Evolutionary conservation across 1,140 invertebrate species (phyloP).

Genomic region (Drosophila tropicalis): DNA sequence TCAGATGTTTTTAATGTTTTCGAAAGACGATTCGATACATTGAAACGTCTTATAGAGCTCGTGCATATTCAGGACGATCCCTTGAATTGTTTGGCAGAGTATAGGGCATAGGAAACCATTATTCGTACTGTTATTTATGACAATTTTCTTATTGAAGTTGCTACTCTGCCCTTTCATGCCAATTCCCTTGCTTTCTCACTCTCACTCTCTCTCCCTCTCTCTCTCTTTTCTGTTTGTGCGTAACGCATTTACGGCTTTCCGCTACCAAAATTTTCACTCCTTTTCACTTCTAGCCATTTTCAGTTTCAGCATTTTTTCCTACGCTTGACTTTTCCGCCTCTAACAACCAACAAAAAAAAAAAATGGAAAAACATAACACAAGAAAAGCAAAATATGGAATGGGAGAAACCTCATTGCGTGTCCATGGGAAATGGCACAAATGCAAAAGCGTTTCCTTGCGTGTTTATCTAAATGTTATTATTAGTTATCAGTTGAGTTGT

Average conservation of each 20-base stretch:
- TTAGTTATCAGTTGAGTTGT: slow-evolving; percentile 66
- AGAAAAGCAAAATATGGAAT: not conserved
- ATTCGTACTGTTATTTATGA: slow-evolving; percentile 70
- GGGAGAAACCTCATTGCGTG: slow-evolving; percentile 33
- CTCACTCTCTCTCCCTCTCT: too few relatives aligned
- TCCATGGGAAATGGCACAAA: slow-evolving; percentile 41
- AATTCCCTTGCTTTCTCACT: not conserved
- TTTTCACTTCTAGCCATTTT: slow-evolving; percentile 37
- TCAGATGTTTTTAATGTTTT: not conserved
- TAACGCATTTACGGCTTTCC: not conserved
- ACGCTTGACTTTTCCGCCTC: slow-evolving; percentile 57
- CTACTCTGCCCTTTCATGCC: slow-evolving; percentile 2
- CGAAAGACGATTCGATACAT: not conserved
- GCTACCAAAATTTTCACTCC: slow-evolving; percentile 9
- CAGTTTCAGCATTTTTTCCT: not conserved
- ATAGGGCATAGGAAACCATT: slow-evolving; percentile 52
- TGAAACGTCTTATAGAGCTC: not conserved
- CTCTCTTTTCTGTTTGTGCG: slow-evolving; percentile 17
- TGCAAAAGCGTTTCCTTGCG: slow-evolving; percentile 74
- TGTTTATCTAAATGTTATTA: slow-evolving; percentile 75
- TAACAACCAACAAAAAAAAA: not conserved
- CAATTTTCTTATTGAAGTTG: slow-evolving; percentile 63
- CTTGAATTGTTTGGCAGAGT: slow-evolving; percentile 17
- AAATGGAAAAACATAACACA: too few relatives aligned
- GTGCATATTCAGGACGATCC: not conserved